Percentiles rank a stretch among this genome's conserved stretches.
Conservation (phyloP, 37 sponge, comb jelly and placozoan genomes). For the Amphimedon queenslandica region DNA sequence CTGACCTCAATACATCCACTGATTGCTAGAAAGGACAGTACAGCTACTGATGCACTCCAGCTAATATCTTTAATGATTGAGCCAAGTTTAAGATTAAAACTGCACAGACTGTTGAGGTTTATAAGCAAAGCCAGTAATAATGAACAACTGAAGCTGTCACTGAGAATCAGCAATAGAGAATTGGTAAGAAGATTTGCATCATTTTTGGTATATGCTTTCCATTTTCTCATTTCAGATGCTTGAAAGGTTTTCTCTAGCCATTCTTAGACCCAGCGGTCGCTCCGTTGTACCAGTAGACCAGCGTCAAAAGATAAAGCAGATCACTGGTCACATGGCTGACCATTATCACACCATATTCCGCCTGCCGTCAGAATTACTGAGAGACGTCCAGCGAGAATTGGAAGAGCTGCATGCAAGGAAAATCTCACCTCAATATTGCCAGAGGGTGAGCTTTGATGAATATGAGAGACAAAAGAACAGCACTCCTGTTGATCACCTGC, state of each 20-base stretch:
- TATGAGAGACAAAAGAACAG: conserved; percentile 33
- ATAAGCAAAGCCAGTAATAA: conserved; percentile 45
- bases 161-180: background rate
- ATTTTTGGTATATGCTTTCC: background rate
- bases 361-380: conserved; percentile 45
- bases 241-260: conserved; percentile 19
- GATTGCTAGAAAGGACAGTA: background rate
- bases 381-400: conserved; percentile 37
- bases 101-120: conserved; percentile 39
- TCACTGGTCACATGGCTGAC: conserved; percentile 22
- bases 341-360: conserved; percentile 51
- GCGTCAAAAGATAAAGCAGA: background rate
- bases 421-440: conserved; percentile 17
- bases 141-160: conserved; percentile 27
- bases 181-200: background rate
- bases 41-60: conserved; percentile 33
- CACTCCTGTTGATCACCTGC: conserved; percentile 14
- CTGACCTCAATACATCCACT: conserved; percentile 15
- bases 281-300: background rate
- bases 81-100: conserved; percentile 16
- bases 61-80: conserved; percentile 50
- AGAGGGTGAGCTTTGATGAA: conserved; percentile 27
- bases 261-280: background rate
- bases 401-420: conserved; percentile 14
- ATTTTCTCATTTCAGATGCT: conserved; percentile 5